A percentile compares a stretch with the other conserved stretches of the same genome.
Conservation (phyloP, 1,140 invertebrate genomes). For the Orius insidiosus region DNA sequence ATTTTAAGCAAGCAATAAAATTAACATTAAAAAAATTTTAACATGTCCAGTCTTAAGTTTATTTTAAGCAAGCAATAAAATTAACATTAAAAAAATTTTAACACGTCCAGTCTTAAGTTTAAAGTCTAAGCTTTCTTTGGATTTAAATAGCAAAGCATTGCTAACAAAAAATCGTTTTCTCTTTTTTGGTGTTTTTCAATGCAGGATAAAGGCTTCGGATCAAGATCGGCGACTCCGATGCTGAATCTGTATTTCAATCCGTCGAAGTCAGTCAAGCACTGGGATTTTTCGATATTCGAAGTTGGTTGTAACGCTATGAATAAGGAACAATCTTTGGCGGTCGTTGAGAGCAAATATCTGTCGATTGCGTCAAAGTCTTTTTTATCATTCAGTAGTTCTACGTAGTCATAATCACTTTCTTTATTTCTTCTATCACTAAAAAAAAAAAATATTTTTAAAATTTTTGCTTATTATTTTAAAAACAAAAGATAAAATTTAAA, state of each 20-base stretch:
- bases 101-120: too few relatives aligned
- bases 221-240: constrained; percentile 32
- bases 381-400: constrained; percentile 2
- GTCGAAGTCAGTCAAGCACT: constrained; percentile 22
- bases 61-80: too few relatives aligned
- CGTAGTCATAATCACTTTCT: constrained; percentile 10
- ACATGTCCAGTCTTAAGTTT: too few relatives aligned
- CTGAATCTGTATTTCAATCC: constrained; percentile 26
- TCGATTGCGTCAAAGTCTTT: constrained; percentile 23
- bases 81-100: too few relatives aligned
- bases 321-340: constrained; percentile 37
- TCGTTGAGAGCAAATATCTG: constrained; percentile 32
- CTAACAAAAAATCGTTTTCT: constrained; percentile 21
- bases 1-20: too few relatives aligned
- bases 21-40: too few relatives aligned
- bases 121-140: too few relatives aligned
- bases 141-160: too few relatives aligned
- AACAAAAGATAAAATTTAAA: too few relatives aligned
- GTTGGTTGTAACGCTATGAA: constrained; percentile 31
- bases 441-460: too few relatives aligned
- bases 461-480: too few relatives aligned
- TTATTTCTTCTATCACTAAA: too few relatives aligned
- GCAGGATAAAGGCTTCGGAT: constrained; percentile 33
- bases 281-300: constrained; percentile 3
- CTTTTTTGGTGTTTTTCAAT: constrained; percentile 33